Conservation (phyloP, 2,888 invertebrate genomes). For the Tetrapedia diversipes region DNA sequence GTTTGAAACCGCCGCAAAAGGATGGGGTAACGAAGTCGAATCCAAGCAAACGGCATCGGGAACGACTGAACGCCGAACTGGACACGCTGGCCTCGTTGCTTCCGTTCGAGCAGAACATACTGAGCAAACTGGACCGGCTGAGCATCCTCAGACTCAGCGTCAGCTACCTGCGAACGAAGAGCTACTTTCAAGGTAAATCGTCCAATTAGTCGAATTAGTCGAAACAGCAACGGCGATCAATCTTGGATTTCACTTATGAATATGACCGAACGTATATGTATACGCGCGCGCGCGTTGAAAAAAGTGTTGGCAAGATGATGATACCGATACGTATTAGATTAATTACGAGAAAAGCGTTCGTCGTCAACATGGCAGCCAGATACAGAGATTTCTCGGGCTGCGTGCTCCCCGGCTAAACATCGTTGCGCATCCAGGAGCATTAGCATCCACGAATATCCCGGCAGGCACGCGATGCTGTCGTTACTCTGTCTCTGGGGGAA, state of each 20-base stretch:
- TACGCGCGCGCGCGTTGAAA: too few relatives aligned
- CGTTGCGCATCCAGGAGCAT: slow-evolving; percentile 45
- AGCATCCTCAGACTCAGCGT: slow-evolving; percentile 98
- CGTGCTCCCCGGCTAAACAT: slow-evolving; percentile 28
- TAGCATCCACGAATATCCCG: slow-evolving; percentile 40
- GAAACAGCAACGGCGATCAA: too few relatives aligned
- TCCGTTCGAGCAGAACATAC: slow-evolving; percentile 98
- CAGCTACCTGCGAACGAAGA: slow-evolving; percentile 99
- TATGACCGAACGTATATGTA: background rate
- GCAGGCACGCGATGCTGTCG: slow-evolving; percentile 74
- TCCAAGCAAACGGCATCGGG: slow-evolving; percentile 99
- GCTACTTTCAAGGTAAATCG: slow-evolving; percentile 99
- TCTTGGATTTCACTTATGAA: background rate
- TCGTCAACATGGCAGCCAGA: slow-evolving; percentile 7
- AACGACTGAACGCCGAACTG: slow-evolving; percentile 98
- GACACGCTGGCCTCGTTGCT: slow-evolving; percentile 97
- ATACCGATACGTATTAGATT: slow-evolving; percentile 7
- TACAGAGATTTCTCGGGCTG: slow-evolving; percentile 32
- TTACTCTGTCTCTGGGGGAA: slow-evolving; percentile 68
- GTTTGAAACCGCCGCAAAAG: slow-evolving; percentile 97
- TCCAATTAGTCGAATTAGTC: too few relatives aligned
- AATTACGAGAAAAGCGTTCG: slow-evolving; percentile 2
- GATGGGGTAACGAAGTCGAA: slow-evolving; percentile 98
- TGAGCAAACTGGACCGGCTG: slow-evolving; percentile 98
- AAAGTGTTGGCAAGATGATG: background rate